Conservation (phyloP, 2,113 vertebrate species). For the Mormoops blainvillei region DNA sequence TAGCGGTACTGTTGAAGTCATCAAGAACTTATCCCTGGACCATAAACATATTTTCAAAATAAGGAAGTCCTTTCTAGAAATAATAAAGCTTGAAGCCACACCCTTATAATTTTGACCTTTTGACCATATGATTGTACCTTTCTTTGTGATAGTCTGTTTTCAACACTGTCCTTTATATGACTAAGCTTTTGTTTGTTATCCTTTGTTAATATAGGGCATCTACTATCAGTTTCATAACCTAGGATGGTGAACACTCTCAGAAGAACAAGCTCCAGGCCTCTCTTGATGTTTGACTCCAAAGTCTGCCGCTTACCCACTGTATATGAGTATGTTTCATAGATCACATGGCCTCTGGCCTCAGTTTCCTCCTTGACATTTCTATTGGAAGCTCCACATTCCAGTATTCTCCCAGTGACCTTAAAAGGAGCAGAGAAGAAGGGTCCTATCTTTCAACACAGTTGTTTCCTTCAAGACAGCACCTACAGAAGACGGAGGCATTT, state of each 20-base stretch:
- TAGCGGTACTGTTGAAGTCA: background rate
- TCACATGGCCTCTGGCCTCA: background rate
- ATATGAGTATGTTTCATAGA: background rate
- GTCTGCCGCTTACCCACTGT: background rate
- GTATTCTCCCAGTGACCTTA: background rate
- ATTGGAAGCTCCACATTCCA: background rate
- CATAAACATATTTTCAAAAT: background rate
- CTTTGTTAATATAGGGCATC: background rate
- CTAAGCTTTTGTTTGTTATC: background rate
- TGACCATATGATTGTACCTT: background rate
- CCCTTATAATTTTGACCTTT: background rate
- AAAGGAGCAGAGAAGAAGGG: background rate
- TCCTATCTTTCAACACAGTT: background rate
- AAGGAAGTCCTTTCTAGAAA: background rate
- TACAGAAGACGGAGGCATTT: background rate
- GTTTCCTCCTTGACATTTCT: background rate
- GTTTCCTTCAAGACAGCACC: background rate
- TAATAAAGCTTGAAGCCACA: background rate
- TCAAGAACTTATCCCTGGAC: background rate
- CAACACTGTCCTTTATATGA: background rate
- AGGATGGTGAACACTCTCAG: background rate
- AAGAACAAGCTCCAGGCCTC: background rate
- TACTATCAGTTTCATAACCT: background rate
- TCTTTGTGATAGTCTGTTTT: background rate
- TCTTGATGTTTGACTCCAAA: background rate